Conservation (phyloP, 2,797 vertebrate genomes). For the Knipowitschia caucasica region DNA sequence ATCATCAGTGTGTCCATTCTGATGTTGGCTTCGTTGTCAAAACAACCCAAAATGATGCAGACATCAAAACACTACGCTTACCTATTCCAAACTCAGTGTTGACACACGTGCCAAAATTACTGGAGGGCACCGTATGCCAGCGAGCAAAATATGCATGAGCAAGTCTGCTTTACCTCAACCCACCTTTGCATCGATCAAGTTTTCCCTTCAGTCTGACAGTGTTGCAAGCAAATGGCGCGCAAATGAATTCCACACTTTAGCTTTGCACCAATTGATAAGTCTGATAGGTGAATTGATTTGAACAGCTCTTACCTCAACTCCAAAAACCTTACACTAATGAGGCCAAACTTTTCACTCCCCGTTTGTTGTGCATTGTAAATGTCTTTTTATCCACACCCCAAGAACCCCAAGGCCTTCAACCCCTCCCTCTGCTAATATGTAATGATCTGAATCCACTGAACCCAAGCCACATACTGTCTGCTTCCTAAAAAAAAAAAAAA, state of each 20-base stretch:
- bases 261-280: background rate
- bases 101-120: background rate
- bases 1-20: background rate
- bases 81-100: background rate
- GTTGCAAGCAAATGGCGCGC: background rate
- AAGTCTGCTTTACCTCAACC: background rate
- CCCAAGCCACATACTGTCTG: background rate
- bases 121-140: background rate
- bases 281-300: background rate
- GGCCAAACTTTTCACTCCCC: constrained; percentile 3
- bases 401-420: constrained; percentile 2
- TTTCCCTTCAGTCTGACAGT: no score
- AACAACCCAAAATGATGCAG: no score
- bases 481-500: background rate
- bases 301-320: background rate
- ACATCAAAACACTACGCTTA: background rate
- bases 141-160: background rate
- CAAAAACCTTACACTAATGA: constrained; percentile 8
- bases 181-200: background rate
- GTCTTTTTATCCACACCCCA: background rate
- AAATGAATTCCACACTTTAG: background rate
- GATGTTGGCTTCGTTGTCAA: no score
- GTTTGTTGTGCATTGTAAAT: constrained; percentile 7
- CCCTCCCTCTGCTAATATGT: background rate
- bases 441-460: background rate